These are phyloP conservation scores for Tychaedon coryphoeus DNA, from an alignment of 2,113 vertebrate species.

Conservation along the genomic window DNA sequence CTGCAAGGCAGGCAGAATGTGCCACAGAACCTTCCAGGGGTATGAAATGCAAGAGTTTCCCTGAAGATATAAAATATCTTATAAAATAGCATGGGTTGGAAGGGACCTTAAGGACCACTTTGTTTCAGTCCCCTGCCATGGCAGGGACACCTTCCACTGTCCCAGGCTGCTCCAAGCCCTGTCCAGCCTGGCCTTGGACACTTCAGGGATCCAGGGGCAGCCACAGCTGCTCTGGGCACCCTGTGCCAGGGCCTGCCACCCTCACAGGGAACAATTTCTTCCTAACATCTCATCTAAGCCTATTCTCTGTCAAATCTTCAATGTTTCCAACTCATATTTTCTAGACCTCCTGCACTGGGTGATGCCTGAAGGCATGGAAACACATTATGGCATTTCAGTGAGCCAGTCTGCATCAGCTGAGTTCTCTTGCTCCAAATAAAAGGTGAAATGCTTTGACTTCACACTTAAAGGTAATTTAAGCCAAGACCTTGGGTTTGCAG, in stretches of 20 bases:
- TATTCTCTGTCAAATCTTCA: background rate
- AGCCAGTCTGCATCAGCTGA: background rate
- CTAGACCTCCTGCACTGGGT: background rate
- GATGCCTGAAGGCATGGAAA: background rate
- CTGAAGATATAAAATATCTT: background rate
- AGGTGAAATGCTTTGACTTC: background rate
- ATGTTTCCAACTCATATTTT: background rate
- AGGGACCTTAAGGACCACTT: background rate
- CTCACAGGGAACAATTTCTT: background rate
- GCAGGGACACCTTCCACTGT: accelerated
- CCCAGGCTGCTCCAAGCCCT: background rate
- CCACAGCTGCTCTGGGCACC: background rate
- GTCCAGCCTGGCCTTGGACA: accelerated
- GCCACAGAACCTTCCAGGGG: background rate
- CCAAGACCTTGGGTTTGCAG: background rate
- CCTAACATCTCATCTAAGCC: background rate
- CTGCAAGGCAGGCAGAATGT: accelerated
- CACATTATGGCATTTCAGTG: background rate
- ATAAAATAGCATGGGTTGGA: background rate
- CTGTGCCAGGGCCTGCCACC: background rate
- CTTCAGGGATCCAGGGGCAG: background rate
- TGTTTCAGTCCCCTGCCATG: background rate
- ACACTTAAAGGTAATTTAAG: background rate
- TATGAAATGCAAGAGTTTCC: background rate
- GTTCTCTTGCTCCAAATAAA: background rate